Evolutionary conservation across 2,113 vertebrate species (phyloP).

Genomic region (Nothoprocta perdicaria): DNA sequence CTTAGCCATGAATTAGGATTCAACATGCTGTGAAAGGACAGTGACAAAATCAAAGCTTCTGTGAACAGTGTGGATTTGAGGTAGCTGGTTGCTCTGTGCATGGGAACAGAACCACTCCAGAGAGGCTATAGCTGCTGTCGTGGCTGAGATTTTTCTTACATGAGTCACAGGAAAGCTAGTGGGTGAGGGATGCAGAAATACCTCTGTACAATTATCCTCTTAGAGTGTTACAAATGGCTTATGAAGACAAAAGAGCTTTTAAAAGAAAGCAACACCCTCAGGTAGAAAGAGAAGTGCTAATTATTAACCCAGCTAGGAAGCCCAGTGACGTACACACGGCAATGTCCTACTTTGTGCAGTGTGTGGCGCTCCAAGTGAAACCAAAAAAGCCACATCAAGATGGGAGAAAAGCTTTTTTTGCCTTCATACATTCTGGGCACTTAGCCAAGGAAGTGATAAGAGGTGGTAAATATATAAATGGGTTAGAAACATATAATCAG

Average conservation of each 20-base stretch:
- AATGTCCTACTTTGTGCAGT: neutral
- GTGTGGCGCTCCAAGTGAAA: neutral
- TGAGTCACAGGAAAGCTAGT: neutral
- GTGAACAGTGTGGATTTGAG: neutral
- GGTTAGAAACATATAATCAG: conserved; percentile 16
- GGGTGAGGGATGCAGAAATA: neutral
- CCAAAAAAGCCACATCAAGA: neutral
- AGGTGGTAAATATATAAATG: conserved; percentile 43
- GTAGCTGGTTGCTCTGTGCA: neutral
- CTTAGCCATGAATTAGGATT: neutral
- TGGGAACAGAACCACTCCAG: neutral
- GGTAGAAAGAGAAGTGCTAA: neutral
- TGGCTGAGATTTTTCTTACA: neutral
- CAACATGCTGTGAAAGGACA: neutral
- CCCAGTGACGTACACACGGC: neutral
- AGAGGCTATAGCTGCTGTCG: rapidly evolving
- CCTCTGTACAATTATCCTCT: neutral
- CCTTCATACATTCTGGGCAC: conserved; percentile 32
- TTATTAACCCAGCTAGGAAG: rapidly evolving
- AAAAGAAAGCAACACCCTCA: neutral
- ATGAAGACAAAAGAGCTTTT: neutral
- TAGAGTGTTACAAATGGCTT: rapidly evolving
- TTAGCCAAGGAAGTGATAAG: conserved; percentile 13
- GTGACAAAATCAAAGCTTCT: neutral
- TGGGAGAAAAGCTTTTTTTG: neutral